Conservation (phyloP, 2,113 vertebrate genomes). For the Tupaia chinensis region DNA sequence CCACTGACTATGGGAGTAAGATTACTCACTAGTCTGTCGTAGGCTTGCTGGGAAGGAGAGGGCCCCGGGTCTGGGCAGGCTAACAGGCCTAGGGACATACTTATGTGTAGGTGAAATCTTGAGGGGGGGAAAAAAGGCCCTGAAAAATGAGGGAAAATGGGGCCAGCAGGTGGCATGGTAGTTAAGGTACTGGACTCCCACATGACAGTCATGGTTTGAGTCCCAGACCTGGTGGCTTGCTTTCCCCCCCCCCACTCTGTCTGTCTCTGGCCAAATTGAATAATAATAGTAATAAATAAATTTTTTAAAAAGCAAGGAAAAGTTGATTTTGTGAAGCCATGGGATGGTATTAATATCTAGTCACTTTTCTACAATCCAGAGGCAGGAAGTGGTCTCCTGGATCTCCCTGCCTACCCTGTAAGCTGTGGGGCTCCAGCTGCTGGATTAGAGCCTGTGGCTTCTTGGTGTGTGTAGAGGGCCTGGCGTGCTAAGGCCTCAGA, state of each 20-base stretch:
- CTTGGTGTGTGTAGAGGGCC: accelerated
- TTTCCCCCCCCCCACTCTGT: too few species aligned
- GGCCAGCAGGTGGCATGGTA: too few species aligned
- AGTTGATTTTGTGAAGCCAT: neutral
- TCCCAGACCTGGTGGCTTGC: too few species aligned
- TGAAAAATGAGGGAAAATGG: neutral
- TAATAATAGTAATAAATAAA: too few species aligned
- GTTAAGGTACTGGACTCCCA: too few species aligned
- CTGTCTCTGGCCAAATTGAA: too few species aligned
- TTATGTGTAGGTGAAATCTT: neutral
- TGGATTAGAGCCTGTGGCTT: neutral
- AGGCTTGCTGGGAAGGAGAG: neutral
- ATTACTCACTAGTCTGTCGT: neutral
- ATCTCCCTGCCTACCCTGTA: neutral
- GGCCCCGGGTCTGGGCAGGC: neutral
- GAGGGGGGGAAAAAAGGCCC: neutral
- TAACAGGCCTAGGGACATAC: neutral
- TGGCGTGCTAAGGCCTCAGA: neutral
- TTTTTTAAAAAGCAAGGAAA: neutral
- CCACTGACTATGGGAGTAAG: accelerated
- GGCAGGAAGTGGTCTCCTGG: neutral
- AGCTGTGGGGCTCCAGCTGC: neutral
- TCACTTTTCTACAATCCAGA: neutral
- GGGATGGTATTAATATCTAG: neutral
- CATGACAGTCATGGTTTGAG: too few species aligned